phyloP scores from a whole-genome alignment of 1,140 invertebrate species.

The Tetramorium simillimum region DNA sequence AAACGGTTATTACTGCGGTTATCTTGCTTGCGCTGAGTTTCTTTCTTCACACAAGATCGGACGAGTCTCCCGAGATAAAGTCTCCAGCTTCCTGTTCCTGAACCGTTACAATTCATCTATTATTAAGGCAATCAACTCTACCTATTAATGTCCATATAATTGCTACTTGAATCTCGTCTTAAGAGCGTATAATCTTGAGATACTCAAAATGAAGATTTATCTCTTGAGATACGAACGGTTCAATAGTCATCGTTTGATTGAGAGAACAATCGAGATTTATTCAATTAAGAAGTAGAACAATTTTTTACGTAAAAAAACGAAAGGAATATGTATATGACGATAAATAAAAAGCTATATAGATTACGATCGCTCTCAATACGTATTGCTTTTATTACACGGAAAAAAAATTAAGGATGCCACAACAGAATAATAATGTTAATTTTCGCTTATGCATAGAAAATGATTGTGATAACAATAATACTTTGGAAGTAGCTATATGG shows the following conservation, averaged over 20 bases:
- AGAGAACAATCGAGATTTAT: background rate
- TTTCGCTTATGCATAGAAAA: too few relatives aligned
- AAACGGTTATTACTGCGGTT: slow-evolving; percentile 70
- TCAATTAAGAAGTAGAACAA: background rate
- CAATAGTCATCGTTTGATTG: background rate
- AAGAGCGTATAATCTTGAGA: background rate
- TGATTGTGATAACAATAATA: too few relatives aligned
- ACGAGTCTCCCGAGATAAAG: slow-evolving; percentile 55
- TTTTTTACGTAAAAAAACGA: background rate
- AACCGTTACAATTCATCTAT: slow-evolving; percentile 59
- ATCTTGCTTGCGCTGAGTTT: slow-evolving; percentile 55
- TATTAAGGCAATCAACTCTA: slow-evolving; percentile 44
- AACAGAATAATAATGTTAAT: too few relatives aligned
- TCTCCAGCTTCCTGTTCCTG: slow-evolving; percentile 49
- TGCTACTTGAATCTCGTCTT: background rate
- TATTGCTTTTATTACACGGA: background rate
- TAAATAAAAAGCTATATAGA: background rate
- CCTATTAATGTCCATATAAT: background rate
- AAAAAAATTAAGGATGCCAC: too few relatives aligned
- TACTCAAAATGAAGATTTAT: background rate
- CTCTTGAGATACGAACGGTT: background rate
- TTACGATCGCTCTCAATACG: background rate
- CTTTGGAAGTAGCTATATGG: too few relatives aligned
- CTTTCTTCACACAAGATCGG: slow-evolving; percentile 60
- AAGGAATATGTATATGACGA: background rate